Evolutionary conservation across 1,140 invertebrate species (phyloP).

Genomic region (Heliconius himera): DNA sequence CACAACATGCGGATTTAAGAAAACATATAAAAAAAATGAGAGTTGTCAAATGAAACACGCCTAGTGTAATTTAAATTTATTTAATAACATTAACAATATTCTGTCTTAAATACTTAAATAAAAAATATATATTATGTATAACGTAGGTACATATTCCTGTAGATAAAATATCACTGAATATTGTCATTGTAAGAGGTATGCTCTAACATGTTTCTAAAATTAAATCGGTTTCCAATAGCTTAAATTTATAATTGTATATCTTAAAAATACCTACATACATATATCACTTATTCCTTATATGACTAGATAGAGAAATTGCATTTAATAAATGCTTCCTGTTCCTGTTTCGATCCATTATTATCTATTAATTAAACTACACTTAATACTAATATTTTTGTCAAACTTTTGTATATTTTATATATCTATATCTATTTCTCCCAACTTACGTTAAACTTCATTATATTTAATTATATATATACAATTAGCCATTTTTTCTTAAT

Average conservation of each 20-base stretch:
- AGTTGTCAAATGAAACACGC: neutral
- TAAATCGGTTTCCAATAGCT: neutral
- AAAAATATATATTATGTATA: neutral
- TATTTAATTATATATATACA: too few species aligned
- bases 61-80: neutral
- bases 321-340: slow-evolving; percentile 18
- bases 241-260: neutral
- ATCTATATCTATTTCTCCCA: too few species aligned
- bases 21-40: neutral
- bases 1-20: neutral
- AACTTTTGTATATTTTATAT: too few species aligned
- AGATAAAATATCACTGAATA: slow-evolving; percentile 1
- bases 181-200: neutral
- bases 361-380: neutral
- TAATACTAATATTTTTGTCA: neutral
- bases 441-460: too few species aligned
- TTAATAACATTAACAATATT: neutral
- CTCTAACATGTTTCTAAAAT: neutral
- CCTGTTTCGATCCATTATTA: slow-evolving; percentile 12
- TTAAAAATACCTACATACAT: neutral
- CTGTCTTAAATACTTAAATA: neutral
- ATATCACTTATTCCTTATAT: slow-evolving; percentile 22
- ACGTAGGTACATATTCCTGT: neutral
- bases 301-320: slow-evolving; percentile 28
- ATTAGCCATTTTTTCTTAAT: too few species aligned